phyloP scores from a whole-genome alignment of 1,140 invertebrate genomes.

The Drosophila erecta region DNA sequence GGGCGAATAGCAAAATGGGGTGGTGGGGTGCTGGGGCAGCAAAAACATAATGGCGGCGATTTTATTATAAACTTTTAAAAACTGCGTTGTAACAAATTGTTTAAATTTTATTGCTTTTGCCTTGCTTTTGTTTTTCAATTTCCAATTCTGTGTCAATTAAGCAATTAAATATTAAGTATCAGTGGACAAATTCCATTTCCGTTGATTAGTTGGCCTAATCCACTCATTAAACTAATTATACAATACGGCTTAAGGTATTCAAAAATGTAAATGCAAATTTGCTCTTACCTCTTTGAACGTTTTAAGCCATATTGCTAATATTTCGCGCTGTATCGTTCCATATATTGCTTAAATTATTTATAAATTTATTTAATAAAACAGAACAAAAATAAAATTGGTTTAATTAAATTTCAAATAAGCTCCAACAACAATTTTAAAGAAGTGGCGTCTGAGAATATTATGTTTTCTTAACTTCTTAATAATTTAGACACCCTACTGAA shows the following conservation, averaged over 20 bases:
- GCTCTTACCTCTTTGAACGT: too few relatives aligned
- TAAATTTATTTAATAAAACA: too few relatives aligned
- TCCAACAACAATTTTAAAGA: too few relatives aligned
- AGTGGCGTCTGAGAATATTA: too few relatives aligned
- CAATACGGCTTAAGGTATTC: not conserved
- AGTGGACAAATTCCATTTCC: constrained; percentile 27
- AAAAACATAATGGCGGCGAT: constrained; percentile 78
- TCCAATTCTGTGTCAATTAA: constrained; percentile 41
- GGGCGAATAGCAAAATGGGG: constrained; percentile 8
- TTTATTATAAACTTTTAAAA: constrained; percentile 73
- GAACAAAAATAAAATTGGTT: too few relatives aligned
- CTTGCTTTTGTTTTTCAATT: constrained; percentile 34
- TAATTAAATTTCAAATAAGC: too few relatives aligned
- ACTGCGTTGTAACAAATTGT: constrained; percentile 80
- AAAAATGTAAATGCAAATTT: too few relatives aligned
- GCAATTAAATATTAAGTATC: constrained; percentile 50
- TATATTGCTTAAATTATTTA: too few relatives aligned
- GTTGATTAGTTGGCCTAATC: constrained; percentile 1
- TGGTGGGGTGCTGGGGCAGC: constrained; percentile 33
- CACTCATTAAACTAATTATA: constrained; percentile 4
- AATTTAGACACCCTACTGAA: too few relatives aligned
- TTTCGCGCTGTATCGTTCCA: too few relatives aligned
- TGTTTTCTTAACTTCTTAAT: too few relatives aligned
- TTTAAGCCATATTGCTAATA: too few relatives aligned
- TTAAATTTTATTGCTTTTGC: constrained; percentile 65